Conservation (phyloP, 2,113 vertebrate genomes). For the Gambusia affinis region DNA sequence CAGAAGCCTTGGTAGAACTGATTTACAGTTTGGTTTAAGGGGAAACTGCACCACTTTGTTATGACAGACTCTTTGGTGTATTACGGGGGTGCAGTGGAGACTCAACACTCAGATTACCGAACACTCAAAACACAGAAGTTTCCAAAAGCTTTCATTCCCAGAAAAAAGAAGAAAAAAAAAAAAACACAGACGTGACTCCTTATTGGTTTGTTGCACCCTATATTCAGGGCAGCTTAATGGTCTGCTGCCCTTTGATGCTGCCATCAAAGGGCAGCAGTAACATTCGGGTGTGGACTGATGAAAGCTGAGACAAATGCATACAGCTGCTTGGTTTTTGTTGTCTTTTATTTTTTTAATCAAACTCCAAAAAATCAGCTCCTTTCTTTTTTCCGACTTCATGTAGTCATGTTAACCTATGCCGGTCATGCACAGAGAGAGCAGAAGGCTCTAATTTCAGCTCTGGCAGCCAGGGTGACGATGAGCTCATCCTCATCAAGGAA, state of each 20-base stretch:
- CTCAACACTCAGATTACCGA: constrained; percentile 53
- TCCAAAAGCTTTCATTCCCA: constrained; percentile 38
- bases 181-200: not conserved
- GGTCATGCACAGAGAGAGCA: constrained; percentile 70
- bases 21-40: constrained; percentile 66
- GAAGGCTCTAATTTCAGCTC: constrained; percentile 75
- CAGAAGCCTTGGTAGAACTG: constrained; percentile 57
- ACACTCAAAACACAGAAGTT: constrained; percentile 53
- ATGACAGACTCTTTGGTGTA: constrained; percentile 58
- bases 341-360: constrained; percentile 18
- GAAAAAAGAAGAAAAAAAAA: not conserved
- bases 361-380: constrained; percentile 60
- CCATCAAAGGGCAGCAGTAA: constrained; percentile 21
- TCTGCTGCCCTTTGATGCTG: not conserved
- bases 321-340: constrained; percentile 38
- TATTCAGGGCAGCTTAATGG: constrained; percentile 6
- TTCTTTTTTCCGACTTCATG: constrained; percentile 66
- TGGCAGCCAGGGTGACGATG: constrained; percentile 74
- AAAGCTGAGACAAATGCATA: constrained; percentile 22
- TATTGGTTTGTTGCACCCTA: not conserved
- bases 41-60: constrained; percentile 63
- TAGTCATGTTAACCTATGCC: constrained; percentile 75
- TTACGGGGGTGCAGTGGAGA: constrained; percentile 39
- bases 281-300: constrained; percentile 24
- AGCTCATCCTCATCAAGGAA: constrained; percentile 74